Evolutionary conservation across 2,113 vertebrate species (phyloP).

Genomic region (Phrynocephalus versicolor): DNA sequence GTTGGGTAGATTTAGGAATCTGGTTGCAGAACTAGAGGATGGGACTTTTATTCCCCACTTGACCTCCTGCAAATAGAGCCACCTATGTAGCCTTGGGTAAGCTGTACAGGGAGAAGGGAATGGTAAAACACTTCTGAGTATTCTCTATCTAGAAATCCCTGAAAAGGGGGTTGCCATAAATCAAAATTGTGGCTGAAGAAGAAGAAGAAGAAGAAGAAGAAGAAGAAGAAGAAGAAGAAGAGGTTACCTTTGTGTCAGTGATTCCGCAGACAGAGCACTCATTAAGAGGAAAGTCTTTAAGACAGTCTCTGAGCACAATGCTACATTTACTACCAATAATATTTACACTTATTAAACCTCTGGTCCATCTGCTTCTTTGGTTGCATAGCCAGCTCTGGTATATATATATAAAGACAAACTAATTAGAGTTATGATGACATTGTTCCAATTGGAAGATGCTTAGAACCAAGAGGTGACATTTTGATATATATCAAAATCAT

Average conservation of each 20-base stretch:
- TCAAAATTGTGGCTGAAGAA: no score
- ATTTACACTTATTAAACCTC: conserved; percentile 59
- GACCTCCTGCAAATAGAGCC: no score
- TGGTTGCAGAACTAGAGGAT: no score
- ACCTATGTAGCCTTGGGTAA: no score
- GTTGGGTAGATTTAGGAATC: no score
- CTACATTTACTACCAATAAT: conserved; percentile 51
- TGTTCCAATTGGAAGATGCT: not conserved
- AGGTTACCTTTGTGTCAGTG: conserved; percentile 3
- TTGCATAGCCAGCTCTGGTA: conserved; percentile 38
- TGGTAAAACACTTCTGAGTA: no score
- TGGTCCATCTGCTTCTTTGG: conserved; percentile 57
- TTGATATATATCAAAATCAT: conserved; percentile 1
- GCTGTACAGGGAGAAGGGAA: no score
- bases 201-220: no score
- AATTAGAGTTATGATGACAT: not conserved
- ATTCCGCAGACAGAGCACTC: conserved; percentile 10
- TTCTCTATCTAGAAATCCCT: no score
- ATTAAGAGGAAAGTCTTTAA: conserved; percentile 7
- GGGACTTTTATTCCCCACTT: no score
- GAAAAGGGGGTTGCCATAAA: no score
- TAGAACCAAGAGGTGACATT: not conserved
- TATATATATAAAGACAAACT: conserved; percentile 2
- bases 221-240: not conserved
- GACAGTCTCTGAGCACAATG: conserved; percentile 30